phyloP scores from a whole-genome alignment of 2,797 vertebrate genomes.

The Iguana delicatissima region DNA sequence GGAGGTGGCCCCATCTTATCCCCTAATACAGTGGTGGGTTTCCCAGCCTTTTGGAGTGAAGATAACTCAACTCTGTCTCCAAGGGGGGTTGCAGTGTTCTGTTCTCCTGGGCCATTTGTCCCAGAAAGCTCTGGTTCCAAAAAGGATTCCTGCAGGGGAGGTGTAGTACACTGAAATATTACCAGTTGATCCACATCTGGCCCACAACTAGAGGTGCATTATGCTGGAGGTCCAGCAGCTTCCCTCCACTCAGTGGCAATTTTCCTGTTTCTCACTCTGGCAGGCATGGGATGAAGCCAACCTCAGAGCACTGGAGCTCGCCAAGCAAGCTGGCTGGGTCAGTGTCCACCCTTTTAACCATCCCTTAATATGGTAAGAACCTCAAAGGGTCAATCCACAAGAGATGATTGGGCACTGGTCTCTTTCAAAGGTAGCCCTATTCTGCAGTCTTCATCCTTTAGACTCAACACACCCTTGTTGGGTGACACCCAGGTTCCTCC shows the following conservation, averaged over 20 bases:
- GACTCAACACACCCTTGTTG: neutral
- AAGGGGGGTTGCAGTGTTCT: neutral
- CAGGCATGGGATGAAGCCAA: slow-evolving; percentile 92
- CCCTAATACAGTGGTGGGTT: neutral
- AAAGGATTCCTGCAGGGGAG: neutral
- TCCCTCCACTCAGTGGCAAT: neutral
- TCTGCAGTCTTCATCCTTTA: neutral
- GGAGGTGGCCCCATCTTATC: neutral
- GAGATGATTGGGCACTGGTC: neutral
- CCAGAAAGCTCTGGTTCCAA: neutral
- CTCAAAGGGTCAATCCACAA: neutral
- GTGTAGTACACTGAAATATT: neutral
- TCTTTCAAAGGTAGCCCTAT: neutral
- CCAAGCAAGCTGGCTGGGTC: slow-evolving; percentile 81
- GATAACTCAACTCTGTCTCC: neutral
- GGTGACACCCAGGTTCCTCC: neutral
- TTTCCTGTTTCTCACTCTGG: neutral
- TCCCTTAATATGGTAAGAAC: slow-evolving; percentile 89
- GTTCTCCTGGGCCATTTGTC: neutral
- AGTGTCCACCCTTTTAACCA: slow-evolving; percentile 90
- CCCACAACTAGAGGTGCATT: accelerated
- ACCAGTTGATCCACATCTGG: neutral
- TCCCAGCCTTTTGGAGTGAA: neutral
- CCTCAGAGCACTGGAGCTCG: slow-evolving; percentile 82
- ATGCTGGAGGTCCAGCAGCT: no score